A percentile compares a stretch with the other conserved stretches of the same genome.
These are phyloP conservation scores for Sinocyclocheilus grahami DNA, from an alignment of 2,113 vertebrate species.

Conservation along the genomic window DNA sequence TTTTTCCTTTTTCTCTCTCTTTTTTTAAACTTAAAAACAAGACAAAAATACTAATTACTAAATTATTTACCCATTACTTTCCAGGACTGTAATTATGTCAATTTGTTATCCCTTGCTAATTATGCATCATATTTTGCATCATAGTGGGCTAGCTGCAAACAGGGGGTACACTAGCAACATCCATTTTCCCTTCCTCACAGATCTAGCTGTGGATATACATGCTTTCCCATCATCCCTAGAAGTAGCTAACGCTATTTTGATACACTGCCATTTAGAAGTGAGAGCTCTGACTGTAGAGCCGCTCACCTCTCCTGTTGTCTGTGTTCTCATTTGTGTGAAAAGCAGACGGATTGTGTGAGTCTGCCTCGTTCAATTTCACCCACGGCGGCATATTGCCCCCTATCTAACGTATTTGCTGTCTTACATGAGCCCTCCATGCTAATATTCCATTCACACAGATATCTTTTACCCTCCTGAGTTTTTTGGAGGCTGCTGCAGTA, in stretches of 20 bases:
- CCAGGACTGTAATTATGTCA: no score
- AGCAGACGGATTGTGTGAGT: conserved; percentile 35
- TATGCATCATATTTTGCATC: conserved; percentile 41
- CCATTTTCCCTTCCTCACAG: conserved; percentile 43
- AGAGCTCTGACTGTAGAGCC: conserved; percentile 43
- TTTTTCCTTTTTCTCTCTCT: not conserved
- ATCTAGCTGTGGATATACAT: conserved; percentile 44
- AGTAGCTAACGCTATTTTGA: conserved; percentile 48
- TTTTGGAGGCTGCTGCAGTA: conserved; percentile 51
- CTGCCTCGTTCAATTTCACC: conserved; percentile 9
- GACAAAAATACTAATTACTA: not conserved
- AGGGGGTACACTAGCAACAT: conserved; percentile 31
- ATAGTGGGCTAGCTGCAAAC: conserved; percentile 8
- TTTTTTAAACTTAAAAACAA: not conserved
- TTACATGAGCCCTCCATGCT: conserved; percentile 25
- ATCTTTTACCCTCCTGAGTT: conserved; percentile 53
- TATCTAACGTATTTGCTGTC: conserved; percentile 38
- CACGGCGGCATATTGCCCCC: conserved; percentile 43
- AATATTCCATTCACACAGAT: conserved; percentile 47
- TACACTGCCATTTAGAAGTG: conserved; percentile 52
- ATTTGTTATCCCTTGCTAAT: not conserved
- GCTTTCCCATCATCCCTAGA: conserved; percentile 40
- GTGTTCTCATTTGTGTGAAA: conserved; percentile 42
- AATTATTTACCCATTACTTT: no score
- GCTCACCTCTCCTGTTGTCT: conserved; percentile 47